A percentile compares a stretch with the other conserved stretches of the same genome.
These are phyloP conservation scores for Lithophane socia DNA, from an alignment of 2,888 invertebrate species.

Conservation along the genomic window DNA sequence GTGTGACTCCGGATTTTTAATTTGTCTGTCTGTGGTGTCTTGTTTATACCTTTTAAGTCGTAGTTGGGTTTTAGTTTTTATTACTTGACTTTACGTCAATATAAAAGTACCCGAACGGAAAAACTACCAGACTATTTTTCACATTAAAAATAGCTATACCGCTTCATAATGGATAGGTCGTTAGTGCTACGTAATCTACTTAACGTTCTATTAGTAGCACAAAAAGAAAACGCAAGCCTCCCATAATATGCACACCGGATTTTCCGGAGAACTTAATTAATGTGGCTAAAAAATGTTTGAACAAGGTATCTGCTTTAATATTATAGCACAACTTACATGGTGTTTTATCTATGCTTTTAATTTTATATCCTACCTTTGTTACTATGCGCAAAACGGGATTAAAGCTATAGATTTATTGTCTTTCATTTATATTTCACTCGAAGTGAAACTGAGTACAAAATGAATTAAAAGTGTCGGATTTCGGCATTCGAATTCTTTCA, in stretches of 20 bases:
- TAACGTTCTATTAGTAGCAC: constrained; percentile 12
- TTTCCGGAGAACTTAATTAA: constrained; percentile 52
- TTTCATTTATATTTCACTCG: too few relatives aligned
- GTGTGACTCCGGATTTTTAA: too few relatives aligned
- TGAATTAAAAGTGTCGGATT: neutral
- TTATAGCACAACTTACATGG: neutral
- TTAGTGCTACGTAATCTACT: constrained; percentile 33
- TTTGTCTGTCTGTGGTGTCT: too few relatives aligned
- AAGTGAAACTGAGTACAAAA: neutral
- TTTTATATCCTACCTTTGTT: constrained; percentile 1
- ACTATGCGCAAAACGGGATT: neutral
- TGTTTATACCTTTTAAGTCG: too few relatives aligned
- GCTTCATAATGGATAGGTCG: constrained; percentile 34
- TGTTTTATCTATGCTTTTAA: neutral
- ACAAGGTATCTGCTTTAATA: constrained; percentile 14
- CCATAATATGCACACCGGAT: constrained; percentile 28
- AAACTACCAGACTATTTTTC: neutral
- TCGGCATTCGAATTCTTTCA: neutral
- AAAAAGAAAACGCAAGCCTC: constrained; percentile 26
- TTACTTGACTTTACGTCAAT: too few relatives aligned
- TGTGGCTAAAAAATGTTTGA: constrained; percentile 47
- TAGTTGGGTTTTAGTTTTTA: too few relatives aligned
- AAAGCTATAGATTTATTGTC: too few relatives aligned
- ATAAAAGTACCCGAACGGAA: neutral
- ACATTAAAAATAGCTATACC: constrained; percentile 9